Evolutionary conservation across 2,888 invertebrate species (phyloP).

Genomic region (Creontiades dilutus): DNA sequence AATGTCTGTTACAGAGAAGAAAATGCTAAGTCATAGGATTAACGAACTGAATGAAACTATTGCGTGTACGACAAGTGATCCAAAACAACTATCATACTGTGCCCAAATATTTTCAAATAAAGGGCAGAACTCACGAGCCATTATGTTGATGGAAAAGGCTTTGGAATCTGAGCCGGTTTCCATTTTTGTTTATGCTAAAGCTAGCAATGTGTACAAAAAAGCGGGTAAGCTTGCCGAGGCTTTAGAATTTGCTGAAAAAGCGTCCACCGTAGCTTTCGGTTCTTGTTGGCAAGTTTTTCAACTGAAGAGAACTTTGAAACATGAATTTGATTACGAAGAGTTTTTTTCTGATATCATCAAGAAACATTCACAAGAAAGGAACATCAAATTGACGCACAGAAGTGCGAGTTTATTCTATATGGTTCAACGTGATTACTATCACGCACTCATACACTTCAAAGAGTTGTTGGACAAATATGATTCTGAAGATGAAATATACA

Average conservation of each 20-base stretch:
- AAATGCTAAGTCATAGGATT: not conserved
- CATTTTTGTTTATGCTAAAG: not conserved
- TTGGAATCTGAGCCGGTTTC: not conserved
- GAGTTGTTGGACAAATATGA: not conserved
- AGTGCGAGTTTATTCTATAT: not conserved
- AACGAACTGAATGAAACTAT: not conserved
- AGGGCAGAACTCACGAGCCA: not conserved
- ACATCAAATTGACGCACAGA: not conserved
- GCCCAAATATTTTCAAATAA: not conserved
- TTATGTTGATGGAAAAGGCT: not conserved
- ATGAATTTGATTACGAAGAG: not conserved
- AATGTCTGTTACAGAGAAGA: not conserved
- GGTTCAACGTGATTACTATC: not conserved
- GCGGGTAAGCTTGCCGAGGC: not conserved
- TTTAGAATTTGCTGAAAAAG: slow-evolving; percentile 17
- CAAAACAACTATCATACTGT: not conserved
- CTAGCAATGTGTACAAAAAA: not conserved
- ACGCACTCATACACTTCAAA: not conserved
- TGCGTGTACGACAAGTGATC: not conserved
- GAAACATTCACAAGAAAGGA: not conserved
- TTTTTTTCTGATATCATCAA: slow-evolving; percentile 3
- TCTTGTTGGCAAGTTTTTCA: not conserved
- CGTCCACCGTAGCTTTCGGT: not conserved
- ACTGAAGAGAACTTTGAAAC: not conserved
- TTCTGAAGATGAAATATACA: not conserved